Evolutionary conservation across 1,140 invertebrate genomes (phyloP).

Genomic region (Pseudomyrmex pallidus): DNA sequence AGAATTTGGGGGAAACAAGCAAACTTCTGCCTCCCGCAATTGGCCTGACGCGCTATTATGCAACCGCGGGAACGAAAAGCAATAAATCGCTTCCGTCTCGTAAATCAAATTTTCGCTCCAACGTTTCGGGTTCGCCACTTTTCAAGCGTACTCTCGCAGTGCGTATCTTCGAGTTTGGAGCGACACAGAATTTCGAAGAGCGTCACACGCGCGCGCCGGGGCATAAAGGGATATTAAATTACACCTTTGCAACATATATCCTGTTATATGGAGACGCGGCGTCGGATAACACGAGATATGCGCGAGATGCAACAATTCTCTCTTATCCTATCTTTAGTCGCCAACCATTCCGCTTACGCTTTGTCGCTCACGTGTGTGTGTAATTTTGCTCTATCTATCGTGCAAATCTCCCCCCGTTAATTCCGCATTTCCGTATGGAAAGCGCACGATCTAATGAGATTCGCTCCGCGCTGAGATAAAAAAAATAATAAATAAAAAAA

Average conservation of each 20-base stretch:
- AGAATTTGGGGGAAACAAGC: background rate
- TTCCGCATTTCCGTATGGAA: background rate
- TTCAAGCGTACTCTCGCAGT: conserved; percentile 21
- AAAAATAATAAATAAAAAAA: no score
- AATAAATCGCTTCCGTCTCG: conserved; percentile 54
- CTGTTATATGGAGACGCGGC: conserved; percentile 20
- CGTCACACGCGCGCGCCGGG: background rate
- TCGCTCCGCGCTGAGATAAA: no score
- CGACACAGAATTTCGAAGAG: conserved; percentile 42
- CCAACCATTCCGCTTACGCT: conserved; percentile 17
- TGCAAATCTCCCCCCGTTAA: background rate
- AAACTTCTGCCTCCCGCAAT: conserved; percentile 36
- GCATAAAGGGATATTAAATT: conserved; percentile 21
- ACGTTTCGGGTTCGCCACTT: conserved; percentile 42
- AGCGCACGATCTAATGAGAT: no score
- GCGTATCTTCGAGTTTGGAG: conserved; percentile 3
- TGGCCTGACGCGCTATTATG: conserved; percentile 50
- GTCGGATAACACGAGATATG: conserved; percentile 14
- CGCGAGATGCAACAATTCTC: conserved; percentile 17
- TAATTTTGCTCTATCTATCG: no score
- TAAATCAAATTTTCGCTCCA: conserved; percentile 50
- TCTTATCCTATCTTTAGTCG: conserved; percentile 47
- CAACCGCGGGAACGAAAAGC: conserved; percentile 29
- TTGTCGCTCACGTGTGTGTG: background rate
- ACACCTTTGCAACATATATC: conserved; percentile 18